Evolutionary conservation across 1,140 invertebrate genomes (phyloP).

Genomic region (Drosophila paulistorum): DNA sequence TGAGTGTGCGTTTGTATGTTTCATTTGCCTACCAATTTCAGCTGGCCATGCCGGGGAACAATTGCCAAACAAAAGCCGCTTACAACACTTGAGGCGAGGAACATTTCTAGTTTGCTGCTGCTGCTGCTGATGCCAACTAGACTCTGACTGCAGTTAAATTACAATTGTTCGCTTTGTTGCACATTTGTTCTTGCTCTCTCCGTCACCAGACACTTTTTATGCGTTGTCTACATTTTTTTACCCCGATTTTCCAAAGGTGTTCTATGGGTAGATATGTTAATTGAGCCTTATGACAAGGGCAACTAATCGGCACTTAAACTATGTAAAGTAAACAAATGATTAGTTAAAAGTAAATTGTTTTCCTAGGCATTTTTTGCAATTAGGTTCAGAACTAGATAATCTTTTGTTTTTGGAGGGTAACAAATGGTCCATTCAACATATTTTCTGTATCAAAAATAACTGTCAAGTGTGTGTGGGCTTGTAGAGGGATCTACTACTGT

Average conservation of each 20-base stretch:
- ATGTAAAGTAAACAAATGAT: neutral
- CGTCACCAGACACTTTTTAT: constrained; percentile 36
- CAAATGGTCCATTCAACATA: constrained; percentile 7
- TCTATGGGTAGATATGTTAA: constrained; percentile 11
- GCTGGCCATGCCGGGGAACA: constrained; percentile 53
- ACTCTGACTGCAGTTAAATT: constrained; percentile 80
- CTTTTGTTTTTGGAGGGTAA: neutral
- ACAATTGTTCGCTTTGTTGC: constrained; percentile 80
- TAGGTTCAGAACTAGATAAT: no score
- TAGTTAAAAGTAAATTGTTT: neutral
- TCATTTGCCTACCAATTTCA: constrained; percentile 64
- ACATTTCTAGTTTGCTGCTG: constrained; percentile 56
- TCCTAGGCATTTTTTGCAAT: no score
- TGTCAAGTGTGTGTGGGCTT: constrained; percentile 16
- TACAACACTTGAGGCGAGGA: constrained; percentile 77
- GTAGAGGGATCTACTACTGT: constrained; percentile 13
- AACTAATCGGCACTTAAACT: neutral
- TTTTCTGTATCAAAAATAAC: constrained; percentile 5
- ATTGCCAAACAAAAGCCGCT: constrained; percentile 79
- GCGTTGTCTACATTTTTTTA: constrained; percentile 42
- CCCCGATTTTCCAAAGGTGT: constrained; percentile 17
- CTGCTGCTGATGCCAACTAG: constrained; percentile 67
- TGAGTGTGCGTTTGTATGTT: constrained; percentile 49
- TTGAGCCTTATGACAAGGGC: neutral
- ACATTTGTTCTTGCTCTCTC: constrained; percentile 51